Conservation (phyloP, 2,888 invertebrate genomes). For the Hermodice carunculata region DNA sequence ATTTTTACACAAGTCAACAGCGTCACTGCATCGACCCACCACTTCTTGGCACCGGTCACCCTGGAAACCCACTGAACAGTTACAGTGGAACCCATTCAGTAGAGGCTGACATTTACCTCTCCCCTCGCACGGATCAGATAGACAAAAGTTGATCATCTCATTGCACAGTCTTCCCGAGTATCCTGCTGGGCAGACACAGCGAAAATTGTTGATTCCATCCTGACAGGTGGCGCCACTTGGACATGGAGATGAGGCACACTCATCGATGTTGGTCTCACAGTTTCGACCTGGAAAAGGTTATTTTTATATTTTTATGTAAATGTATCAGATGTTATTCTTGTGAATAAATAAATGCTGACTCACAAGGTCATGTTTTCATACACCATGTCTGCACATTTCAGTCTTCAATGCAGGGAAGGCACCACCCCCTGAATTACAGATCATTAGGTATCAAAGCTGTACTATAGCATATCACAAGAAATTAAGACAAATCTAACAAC, state of each 20-base stretch:
- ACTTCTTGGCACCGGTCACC: constrained; percentile 13
- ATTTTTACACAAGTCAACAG: constrained; percentile 6
- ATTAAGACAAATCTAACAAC: no score
- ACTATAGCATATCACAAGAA: no score
- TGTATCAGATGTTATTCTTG: no score
- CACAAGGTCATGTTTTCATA: no score
- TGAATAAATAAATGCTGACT: no score
- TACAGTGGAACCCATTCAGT: constrained; percentile 7
- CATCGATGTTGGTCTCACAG: constrained; percentile 18
- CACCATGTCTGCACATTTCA: no score
- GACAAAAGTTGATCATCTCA: constrained; percentile 6
- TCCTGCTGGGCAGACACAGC: constrained; percentile 10
- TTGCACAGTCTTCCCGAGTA: constrained; percentile 2
- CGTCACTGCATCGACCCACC: background rate
- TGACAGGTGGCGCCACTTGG: constrained; percentile 2
- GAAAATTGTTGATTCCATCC: constrained; percentile 9
- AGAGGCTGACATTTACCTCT: background rate
- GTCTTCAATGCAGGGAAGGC: no score
- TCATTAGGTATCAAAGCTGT: no score
- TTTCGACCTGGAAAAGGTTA: background rate
- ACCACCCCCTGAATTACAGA: no score
- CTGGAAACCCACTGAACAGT: constrained; percentile 17
- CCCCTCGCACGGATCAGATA: constrained; percentile 10
- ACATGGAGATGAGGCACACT: constrained; percentile 16
- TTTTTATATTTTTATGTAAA: no score